Base-by-base conservation (phyloP, 1,140 invertebrate genomes). In the Danaus melanippus region DNA sequence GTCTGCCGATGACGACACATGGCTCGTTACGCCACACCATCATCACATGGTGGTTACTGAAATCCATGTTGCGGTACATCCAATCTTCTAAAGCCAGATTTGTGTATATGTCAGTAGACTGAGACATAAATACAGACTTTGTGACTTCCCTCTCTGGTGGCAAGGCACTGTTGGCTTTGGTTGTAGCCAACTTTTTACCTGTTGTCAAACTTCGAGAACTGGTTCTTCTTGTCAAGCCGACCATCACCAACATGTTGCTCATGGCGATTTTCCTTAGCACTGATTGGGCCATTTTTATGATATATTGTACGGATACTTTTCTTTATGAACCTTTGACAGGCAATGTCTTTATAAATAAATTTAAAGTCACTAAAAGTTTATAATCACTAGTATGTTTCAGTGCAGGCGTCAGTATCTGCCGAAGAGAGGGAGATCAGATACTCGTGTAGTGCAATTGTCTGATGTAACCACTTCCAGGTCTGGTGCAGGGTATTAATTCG, bases 31-130 rank as follows among this genome's bases (percentile, higher is more conserved):
- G 89, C 96, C 96, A 99, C 43, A 98, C 81, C 68, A 99, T 88
- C 69, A 99, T 86, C 0, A 97, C 85, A 76, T 96, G 93, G 67
- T 95, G 91, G 53, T 93, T 91, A 2, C 86, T 89, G 62, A 97
- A 96, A 79, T 97, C 91, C 67, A 90, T 92, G 76, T 97, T 94
- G 46, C 90, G 90, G 82, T 97, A 98, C 46, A 98, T 86, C 97
- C 97, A 98, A 74, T 98, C 95, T 87, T 99, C 97, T 8, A 98
- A 81, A 10, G 97, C 96, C 66, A 98, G 82, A 87, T 98, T 99
- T 1, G 92, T 93, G 74, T 92, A 97, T 53, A 99, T 93, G 79
- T 97, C 92, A 59, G 90, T 91, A 0, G 95, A 97, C 79, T 95
- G 94, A 0, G 97, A 98, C 64, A 98, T 95, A 65, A 96, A 95